Evolutionary conservation across 2,797 vertebrate species (phyloP), one percentile per base, ranked within the genome.

Genomic region (Enteromius unitaeniatus): DNA sequence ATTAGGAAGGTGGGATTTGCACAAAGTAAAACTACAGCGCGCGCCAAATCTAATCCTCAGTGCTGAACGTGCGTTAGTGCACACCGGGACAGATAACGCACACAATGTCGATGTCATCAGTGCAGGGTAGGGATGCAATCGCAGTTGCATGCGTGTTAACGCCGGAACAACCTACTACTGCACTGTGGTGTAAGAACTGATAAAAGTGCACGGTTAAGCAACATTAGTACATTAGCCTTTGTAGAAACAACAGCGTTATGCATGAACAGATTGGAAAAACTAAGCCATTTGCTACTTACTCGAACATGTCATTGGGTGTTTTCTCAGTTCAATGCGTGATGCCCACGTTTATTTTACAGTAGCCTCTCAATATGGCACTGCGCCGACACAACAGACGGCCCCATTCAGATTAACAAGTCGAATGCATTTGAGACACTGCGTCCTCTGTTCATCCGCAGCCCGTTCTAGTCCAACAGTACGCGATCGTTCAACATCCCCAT

Each of bases 261-360:
- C 49, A 49, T 31, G 21, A 75, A 60, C n/a, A 47, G 26, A 45
- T 31, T 23, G 58, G 40, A 69, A 40, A 1, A 76, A 68, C 40
- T 7, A 40, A 55, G 0, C 11, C n/a, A 64, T 19, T 17, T 55
- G 70, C 40, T 91, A 95, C 95, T 95, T 91, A 95, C 95, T 95
- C 95, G 86, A 95, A 95, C 95, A 95, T 95, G 90, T 90, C 93
- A 93, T 92, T 90, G 89, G 91, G 89, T 82, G 86, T 89, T 83
- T 89, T 80, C 45, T 42, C 81, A 73, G 91, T 88, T 90, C 78
- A 74, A 65, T 74, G 79, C 77, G 58, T 15, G 86, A 88, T 80
- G 42, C 72, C 85, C 88, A 87, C 47, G 82, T 77, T 58, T 74
- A 31, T 75, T 51, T 76, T n/a, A 51, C 47, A 6, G 79, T 60